A percentile compares a stretch with the other conserved stretches of the same genome.
Evolutionary conservation across 2,797 vertebrate genomes (phyloP).

Genomic region (Melanotaenia maccullochi): DNA sequence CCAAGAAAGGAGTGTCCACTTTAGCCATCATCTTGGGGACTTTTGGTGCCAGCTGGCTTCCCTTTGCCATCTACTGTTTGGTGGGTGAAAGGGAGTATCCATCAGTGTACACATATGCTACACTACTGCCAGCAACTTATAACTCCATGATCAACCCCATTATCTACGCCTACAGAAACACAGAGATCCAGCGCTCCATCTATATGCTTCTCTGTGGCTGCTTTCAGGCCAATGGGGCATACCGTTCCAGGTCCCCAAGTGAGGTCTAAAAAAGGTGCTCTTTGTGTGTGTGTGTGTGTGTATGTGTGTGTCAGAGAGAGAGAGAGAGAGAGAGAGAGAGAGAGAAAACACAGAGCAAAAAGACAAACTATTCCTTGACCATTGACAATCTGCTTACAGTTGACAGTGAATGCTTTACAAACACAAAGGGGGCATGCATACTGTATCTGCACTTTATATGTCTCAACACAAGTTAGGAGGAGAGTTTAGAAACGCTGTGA

Average conservation of each 20-base stretch:
- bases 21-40: conserved; percentile 97
- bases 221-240: conserved; percentile 90
- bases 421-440: conserved; percentile 66
- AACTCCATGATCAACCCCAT: conserved; percentile 99
- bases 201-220: conserved; percentile 95
- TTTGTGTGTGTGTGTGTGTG: conserved; percentile 16
- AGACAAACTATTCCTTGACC: conserved; percentile 56
- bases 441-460: conserved; percentile 89
- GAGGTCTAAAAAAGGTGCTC: conserved; percentile 86
- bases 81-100: conserved; percentile 92
- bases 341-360: conserved; percentile 45
- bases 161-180: conserved; percentile 97
- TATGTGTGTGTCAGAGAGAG: background rate
- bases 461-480: conserved; percentile 72
- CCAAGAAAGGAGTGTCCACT: conserved; percentile 95
- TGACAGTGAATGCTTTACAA: conserved; percentile 78
- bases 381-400: conserved; percentile 80
- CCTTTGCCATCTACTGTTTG: conserved; percentile 96
- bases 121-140: conserved; percentile 95
- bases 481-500: conserved; percentile 76
- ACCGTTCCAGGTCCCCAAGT: conserved; percentile 95
- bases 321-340: no score
- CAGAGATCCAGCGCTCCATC: conserved; percentile 95
- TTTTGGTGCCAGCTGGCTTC: conserved; percentile 97
- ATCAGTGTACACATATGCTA: conserved; percentile 93